Conservation (phyloP, 2,888 invertebrate species). For the Euplagia quadripunctaria region DNA sequence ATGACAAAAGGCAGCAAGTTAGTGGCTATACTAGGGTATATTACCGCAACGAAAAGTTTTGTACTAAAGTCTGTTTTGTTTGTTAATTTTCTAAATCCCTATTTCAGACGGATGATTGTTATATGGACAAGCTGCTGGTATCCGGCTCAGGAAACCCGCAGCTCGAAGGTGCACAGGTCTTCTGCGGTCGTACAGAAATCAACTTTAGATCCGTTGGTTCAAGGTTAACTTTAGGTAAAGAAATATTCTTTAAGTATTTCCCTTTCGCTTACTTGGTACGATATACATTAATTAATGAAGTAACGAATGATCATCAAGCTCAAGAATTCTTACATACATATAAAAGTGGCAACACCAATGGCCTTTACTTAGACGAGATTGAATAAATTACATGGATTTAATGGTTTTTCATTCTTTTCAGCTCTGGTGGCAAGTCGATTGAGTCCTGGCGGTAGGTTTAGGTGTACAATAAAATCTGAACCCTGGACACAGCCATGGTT, state of each 20-base stretch:
- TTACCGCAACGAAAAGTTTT: not conserved
- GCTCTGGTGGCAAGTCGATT: constrained; percentile 67
- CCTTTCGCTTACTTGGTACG: too few species aligned
- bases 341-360: not conserved
- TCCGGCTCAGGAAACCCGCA: not conserved
- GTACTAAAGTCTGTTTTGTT: not conserved
- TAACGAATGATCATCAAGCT: too few species aligned
- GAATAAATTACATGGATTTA: not conserved
- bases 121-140: constrained; percentile 11
- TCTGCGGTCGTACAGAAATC: constrained; percentile 15
- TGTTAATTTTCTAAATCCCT: not conserved
- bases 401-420: constrained; percentile 46
- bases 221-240: constrained; percentile 8
- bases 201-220: constrained; percentile 6
- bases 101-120: constrained; percentile 12
- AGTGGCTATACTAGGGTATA: too few species aligned
- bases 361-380: not conserved
- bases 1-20: too few species aligned
- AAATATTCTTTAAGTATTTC: not conserved
- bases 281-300: too few species aligned
- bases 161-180: constrained; percentile 2
- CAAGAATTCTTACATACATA: too few species aligned
- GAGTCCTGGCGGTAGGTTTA: constrained; percentile 82
- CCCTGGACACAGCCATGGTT: constrained; percentile 8
- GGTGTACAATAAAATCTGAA: constrained; percentile 61